These are phyloP conservation scores for Molanna angustata DNA, from an alignment of 2,888 invertebrate genomes.

Conservation along the genomic window DNA sequence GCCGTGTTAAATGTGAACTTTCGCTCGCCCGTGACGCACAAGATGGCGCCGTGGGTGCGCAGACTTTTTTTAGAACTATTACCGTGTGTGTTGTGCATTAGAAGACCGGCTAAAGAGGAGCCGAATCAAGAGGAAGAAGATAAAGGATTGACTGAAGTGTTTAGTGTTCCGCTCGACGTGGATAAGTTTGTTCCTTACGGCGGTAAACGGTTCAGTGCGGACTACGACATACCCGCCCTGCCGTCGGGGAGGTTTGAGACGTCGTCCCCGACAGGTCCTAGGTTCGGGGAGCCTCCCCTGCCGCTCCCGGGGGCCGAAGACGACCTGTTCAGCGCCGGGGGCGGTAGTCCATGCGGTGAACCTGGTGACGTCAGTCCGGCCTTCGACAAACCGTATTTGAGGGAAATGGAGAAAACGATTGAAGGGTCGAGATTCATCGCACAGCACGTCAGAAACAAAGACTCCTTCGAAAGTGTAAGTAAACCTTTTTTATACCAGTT, in stretches of 20 bases:
- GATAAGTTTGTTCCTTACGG: constrained; percentile 65
- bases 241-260: constrained; percentile 62
- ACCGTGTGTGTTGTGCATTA: constrained; percentile 83
- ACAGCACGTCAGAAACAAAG: constrained; percentile 92
- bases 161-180: constrained; percentile 63
- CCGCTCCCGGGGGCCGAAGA: constrained; percentile 80
- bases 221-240: constrained; percentile 68
- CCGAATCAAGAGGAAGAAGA: constrained; percentile 56
- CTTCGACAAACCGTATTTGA: constrained; percentile 76
- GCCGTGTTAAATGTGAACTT: constrained; percentile 92
- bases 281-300: constrained; percentile 64
- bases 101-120: constrained; percentile 81
- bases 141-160: constrained; percentile 77
- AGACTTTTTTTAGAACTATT: constrained; percentile 81
- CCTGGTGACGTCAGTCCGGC: constrained; percentile 70
- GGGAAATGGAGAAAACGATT: constrained; percentile 89
- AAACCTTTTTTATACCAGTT: too few species aligned
- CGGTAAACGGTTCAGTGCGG: constrained; percentile 57
- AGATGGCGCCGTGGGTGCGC: constrained; percentile 89
- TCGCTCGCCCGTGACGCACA: constrained; percentile 87
- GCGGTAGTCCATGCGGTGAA: constrained; percentile 58
- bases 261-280: constrained; percentile 59
- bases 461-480: constrained; percentile 92
- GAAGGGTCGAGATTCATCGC: constrained; percentile 92
- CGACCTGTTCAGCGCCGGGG: constrained; percentile 76